These are phyloP conservation scores for Tryphoninae sp. DNA, from an alignment of 2,888 invertebrate genomes.

Conservation along the genomic window DNA sequence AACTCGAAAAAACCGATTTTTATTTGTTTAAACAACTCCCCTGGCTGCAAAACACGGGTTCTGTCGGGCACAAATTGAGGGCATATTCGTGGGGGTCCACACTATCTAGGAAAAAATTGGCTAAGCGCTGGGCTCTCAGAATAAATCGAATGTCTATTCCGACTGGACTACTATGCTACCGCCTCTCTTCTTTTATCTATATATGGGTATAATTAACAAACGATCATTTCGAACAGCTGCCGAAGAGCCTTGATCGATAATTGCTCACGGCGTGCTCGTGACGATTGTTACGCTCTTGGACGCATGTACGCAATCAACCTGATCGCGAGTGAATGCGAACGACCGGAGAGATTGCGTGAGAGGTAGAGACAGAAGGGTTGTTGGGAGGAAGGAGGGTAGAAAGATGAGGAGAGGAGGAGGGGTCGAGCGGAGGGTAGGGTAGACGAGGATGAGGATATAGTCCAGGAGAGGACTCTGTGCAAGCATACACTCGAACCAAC, in stretches of 20 bases:
- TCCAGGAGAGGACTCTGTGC: conserved; percentile 36
- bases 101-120: no score
- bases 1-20: no score
- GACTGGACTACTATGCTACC: no score
- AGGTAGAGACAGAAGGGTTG: neutral
- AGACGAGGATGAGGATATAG: no score
- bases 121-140: no score
- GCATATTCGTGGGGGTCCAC: no score
- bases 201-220: conserved; percentile 13
- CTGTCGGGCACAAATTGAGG: no score
- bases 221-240: conserved; percentile 49
- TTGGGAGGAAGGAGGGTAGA: conserved; percentile 22
- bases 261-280: conserved; percentile 52
- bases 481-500: conserved; percentile 34
- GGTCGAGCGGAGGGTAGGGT: no score
- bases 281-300: conserved; percentile 52
- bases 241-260: conserved; percentile 44
- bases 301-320: conserved; percentile 52
- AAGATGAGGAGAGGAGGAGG: neutral
- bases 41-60: no score
- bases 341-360: conserved; percentile 28
- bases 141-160: no score
- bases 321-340: conserved; percentile 29
- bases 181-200: neutral
- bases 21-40: no score